Evolutionary conservation across 2,113 vertebrate genomes (phyloP).

Genomic region (Madoqua kirkii): DNA sequence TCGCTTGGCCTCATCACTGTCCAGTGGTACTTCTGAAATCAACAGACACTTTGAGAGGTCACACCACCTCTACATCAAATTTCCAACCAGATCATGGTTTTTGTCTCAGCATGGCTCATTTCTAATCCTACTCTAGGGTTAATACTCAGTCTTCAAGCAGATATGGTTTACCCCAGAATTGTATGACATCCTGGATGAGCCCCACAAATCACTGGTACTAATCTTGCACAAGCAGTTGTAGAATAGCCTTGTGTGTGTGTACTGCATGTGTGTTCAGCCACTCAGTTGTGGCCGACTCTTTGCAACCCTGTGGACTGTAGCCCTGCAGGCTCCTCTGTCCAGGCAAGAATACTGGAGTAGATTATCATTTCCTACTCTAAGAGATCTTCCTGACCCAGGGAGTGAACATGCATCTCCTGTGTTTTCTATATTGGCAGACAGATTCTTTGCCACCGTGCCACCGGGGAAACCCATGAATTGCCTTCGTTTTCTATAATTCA

Average conservation of each 20-base stretch:
- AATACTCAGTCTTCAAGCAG: neutral
- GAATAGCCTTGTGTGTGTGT: neutral
- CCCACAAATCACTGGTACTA: constrained; percentile 9
- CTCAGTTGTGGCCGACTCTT: neutral
- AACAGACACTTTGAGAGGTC: neutral
- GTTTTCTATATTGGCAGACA: neutral
- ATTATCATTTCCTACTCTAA: neutral
- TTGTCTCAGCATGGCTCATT: neutral
- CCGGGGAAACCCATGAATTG: neutral
- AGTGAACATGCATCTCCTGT: neutral
- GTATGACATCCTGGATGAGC: neutral
- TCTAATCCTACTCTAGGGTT: neutral
- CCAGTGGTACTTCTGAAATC: neutral
- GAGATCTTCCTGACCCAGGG: neutral
- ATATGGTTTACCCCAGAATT: neutral
- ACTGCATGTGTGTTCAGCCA: neutral
- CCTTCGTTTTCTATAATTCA: neutral
- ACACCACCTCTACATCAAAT: neutral
- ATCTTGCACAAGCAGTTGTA: neutral
- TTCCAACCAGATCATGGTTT: neutral
- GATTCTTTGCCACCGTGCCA: neutral
- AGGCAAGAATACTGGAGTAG: neutral
- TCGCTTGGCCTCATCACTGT: neutral
- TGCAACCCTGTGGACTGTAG: neutral
- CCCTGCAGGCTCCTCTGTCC: neutral